Conservation (phyloP, 2,113 vertebrate species). For the Crotalus tigris region DNA sequence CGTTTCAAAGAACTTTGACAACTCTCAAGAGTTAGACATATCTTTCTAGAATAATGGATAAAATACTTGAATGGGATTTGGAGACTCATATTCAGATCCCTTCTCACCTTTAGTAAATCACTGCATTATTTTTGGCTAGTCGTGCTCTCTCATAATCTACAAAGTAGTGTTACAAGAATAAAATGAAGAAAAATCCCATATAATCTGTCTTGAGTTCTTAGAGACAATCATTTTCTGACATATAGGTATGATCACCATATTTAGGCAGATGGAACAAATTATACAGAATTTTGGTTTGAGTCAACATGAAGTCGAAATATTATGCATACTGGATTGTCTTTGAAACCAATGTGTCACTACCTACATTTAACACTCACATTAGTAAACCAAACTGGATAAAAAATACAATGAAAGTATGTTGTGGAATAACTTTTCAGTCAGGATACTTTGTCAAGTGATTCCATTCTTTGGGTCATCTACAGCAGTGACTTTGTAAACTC, state of each 20-base stretch:
- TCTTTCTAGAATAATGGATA: not conserved
- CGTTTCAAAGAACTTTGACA: not conserved
- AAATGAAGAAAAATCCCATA: not conserved
- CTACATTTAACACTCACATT: conserved; percentile 57
- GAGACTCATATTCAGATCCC: not conserved
- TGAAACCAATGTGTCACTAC: conserved; percentile 57
- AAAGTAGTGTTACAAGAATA: not conserved
- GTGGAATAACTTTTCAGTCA: conserved; percentile 52
- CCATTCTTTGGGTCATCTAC: conserved; percentile 39
- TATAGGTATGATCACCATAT: rapidly evolving
- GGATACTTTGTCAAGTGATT: conserved; percentile 53
- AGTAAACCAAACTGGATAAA: conserved; percentile 41
- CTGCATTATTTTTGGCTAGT: not conserved
- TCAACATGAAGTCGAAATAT: not conserved
- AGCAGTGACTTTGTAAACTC: conserved; percentile 29
- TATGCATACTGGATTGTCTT: conserved; percentile 19
- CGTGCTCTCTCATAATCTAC: not conserved
- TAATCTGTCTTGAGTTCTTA: not conserved
- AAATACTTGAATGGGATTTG: not conserved
- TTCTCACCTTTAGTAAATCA: not conserved
- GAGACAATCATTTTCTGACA: not conserved
- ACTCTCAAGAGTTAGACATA: not conserved
- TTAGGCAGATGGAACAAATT: conserved; percentile 31
- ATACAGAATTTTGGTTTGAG: not conserved
- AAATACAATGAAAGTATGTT: conserved; percentile 33